Percentiles rank a stretch among this genome's conserved stretches.
Evolutionary conservation across 2,888 invertebrate species (phyloP).

Genomic region (Thymelicus lineola): DNA sequence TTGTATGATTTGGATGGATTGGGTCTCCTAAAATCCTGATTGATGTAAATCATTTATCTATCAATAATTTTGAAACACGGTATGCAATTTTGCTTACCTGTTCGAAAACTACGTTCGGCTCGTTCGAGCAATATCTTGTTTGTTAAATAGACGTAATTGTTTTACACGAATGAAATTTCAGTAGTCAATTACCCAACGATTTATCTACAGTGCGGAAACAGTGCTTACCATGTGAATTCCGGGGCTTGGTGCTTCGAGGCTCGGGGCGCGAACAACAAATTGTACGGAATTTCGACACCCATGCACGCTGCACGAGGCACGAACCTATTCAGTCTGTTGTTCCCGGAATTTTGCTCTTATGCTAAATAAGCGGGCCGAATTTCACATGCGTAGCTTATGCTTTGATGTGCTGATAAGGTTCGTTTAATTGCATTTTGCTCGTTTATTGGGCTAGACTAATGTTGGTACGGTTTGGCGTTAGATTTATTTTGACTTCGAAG

Average conservation of each 20-base stretch:
- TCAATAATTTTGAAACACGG: not conserved
- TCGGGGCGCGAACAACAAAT: constrained; percentile 17
- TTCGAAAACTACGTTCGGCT: not conserved
- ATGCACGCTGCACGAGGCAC: not conserved
- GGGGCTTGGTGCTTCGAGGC: not conserved
- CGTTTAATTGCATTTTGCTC: not conserved
- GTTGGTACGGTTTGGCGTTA: not conserved
- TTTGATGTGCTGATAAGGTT: not conserved
- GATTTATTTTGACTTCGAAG: no score
- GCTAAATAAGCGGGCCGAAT: constrained; percentile 2
- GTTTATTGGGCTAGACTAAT: not conserved
- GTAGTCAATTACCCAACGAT: constrained; percentile 29
- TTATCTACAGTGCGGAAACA: constrained; percentile 16
- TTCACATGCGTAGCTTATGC: not conserved
- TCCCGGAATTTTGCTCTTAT: constrained; percentile 1
- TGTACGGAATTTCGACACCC: constrained; percentile 29
- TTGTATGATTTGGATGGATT: no score
- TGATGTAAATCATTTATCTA: not conserved
- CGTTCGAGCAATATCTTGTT: not conserved
- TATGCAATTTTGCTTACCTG: not conserved
- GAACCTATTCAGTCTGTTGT: not conserved
- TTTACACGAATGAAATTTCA: constrained; percentile 22
- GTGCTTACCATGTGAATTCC: constrained; percentile 15
- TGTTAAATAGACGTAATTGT: constrained; percentile 14
- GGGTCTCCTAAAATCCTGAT: no score